Evolutionary conservation across 2,113 vertebrate species (phyloP).

Genomic region (Dermatemys mawii): DNA sequence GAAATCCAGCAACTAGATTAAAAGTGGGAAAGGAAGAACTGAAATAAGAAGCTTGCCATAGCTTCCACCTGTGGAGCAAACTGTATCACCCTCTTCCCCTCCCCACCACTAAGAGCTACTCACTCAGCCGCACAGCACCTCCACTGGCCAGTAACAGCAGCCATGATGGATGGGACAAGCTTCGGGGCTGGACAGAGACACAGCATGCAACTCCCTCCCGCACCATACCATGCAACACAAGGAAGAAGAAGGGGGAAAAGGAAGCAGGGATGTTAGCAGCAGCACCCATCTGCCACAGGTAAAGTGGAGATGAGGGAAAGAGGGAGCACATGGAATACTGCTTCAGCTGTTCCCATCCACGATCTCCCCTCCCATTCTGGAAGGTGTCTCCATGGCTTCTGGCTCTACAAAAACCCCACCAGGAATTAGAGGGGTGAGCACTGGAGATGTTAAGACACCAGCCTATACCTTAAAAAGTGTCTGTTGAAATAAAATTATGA

Average conservation of each 20-base stretch:
- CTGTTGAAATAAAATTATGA: slow-evolving; percentile 16
- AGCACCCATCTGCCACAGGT: slow-evolving; percentile 14
- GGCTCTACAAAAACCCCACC: neutral
- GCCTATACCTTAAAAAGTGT: neutral
- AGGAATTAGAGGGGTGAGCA: neutral
- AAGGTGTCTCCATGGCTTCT: slow-evolving; percentile 10
- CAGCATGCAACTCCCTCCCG: neutral
- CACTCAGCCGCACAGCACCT: neutral
- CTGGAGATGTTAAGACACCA: neutral
- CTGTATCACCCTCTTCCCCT: neutral
- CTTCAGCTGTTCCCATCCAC: neutral
- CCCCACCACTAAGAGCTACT: neutral
- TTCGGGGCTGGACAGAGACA: neutral
- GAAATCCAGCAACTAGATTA: neutral
- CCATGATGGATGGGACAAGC: neutral
- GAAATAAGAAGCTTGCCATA: neutral
- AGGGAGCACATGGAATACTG: neutral
- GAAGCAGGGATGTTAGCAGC: neutral
- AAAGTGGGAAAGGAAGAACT: neutral
- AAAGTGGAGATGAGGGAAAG: neutral
- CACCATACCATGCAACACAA: neutral
- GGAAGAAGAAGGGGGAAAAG: neutral
- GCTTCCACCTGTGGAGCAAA: neutral
- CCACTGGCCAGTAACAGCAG: neutral
- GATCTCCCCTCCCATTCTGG: neutral